These are phyloP conservation scores for Lordiphosa collinella DNA, from an alignment of 1,140 invertebrate species.

Conservation along the genomic window DNA sequence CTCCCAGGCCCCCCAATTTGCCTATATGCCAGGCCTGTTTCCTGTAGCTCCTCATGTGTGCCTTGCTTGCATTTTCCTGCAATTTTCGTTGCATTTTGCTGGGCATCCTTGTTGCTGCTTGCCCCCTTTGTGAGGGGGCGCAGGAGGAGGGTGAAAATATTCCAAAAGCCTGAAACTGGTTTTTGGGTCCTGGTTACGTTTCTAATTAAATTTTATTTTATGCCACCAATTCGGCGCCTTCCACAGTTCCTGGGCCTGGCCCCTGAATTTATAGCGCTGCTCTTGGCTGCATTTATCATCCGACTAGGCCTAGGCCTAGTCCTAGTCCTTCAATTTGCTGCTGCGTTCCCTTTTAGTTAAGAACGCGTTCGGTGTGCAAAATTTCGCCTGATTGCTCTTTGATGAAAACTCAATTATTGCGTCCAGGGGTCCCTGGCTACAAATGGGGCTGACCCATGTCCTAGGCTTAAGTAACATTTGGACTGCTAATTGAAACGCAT, in stretches of 20 bases:
- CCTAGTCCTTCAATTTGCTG: constrained; percentile 32
- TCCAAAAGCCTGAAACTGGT: constrained; percentile 45
- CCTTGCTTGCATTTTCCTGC: constrained; percentile 55
- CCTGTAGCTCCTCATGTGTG: constrained; percentile 11
- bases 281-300: constrained; percentile 48
- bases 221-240: constrained; percentile 75
- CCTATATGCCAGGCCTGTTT: constrained; percentile 11
- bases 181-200: constrained; percentile 59
- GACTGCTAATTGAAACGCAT: constrained; percentile 46
- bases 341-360: constrained; percentile 61
- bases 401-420: constrained; percentile 77
- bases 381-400: constrained; percentile 76
- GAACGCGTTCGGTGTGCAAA: constrained; percentile 74
- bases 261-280: constrained; percentile 60
- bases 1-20: neutral
- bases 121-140: too few species aligned
- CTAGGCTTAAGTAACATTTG: constrained; percentile 43
- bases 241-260: constrained; percentile 9
- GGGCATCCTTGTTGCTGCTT: constrained; percentile 17
- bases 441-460: constrained; percentile 17
- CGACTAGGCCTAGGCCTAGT: constrained; percentile 5
- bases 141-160: constrained; percentile 43
- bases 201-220: constrained; percentile 79
- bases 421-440: constrained; percentile 31
- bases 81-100: constrained; percentile 65